Conservation (phyloP, 2,113 vertebrate species). For the Clarias macrocephalus region DNA sequence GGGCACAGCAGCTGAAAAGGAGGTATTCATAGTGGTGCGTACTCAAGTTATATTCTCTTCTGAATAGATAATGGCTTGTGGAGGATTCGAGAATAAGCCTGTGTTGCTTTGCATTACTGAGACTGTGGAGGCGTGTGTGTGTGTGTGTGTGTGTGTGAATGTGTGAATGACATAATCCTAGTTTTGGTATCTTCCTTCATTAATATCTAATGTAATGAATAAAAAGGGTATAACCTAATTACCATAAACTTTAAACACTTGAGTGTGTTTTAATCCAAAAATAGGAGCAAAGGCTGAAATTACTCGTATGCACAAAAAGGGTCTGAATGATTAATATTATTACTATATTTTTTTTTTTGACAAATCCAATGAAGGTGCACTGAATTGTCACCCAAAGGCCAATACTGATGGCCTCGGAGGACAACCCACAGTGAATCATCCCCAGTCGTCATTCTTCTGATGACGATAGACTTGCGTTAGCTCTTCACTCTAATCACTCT, state of each 20-base stretch:
- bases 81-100: neutral
- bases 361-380: no score
- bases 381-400: no score
- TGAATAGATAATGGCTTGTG: slow-evolving; percentile 6
- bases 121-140: neutral
- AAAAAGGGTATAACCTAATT: neutral
- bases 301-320: no score
- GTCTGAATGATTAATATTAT: no score
- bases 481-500: no score
- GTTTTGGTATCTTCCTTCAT: neutral
- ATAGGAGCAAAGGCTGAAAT: neutral
- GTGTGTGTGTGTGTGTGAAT: neutral
- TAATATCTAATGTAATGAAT: neutral
- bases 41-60: slow-evolving; percentile 31
- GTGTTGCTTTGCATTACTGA: neutral
- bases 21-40: slow-evolving; percentile 93
- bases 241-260: neutral
- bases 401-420: no score
- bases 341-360: no score
- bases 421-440: no score
- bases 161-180: neutral
- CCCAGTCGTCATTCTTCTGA: no score
- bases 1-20: slow-evolving; percentile 88
- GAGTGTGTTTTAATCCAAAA: neutral
- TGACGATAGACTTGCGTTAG: no score